A percentile compares a stretch with the other conserved stretches of the same genome.
phyloP scores from a whole-genome alignment of 1,140 invertebrate species.

The Drosophila chauvacae region DNA sequence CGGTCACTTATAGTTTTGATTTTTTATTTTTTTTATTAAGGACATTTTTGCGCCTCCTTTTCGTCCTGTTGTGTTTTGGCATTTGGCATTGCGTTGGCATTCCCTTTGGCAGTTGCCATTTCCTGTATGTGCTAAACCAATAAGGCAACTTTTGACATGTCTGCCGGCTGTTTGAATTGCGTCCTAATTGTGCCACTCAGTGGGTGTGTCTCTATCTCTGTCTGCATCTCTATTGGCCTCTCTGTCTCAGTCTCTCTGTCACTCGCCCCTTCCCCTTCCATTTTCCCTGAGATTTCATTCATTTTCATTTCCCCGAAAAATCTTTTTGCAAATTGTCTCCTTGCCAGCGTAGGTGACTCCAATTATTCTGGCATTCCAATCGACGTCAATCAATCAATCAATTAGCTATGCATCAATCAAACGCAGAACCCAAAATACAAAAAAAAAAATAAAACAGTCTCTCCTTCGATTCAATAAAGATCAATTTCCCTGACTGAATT shows the following conservation, averaged over 20 bases:
- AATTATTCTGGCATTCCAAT: constrained; percentile 26
- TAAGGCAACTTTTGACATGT: constrained; percentile 76
- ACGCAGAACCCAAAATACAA: constrained; percentile 29
- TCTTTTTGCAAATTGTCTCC: constrained; percentile 13
- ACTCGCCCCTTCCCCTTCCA: neutral
- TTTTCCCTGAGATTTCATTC: constrained; percentile 11
- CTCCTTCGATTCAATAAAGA: constrained; percentile 58
- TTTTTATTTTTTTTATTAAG: constrained; percentile 1
- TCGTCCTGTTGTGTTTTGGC: constrained; percentile 12
- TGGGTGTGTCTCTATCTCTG: constrained; percentile 25
- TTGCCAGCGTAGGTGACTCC: constrained; percentile 24
- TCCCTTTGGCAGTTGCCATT: constrained; percentile 47
- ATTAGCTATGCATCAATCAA: constrained; percentile 69
- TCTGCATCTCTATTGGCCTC: constrained; percentile 7
- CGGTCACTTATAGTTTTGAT: neutral
- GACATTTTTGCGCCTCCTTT: constrained; percentile 23
- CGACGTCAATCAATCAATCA: constrained; percentile 57
- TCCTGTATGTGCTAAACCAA: constrained; percentile 74
- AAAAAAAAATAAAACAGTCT: neutral
- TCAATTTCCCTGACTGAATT: constrained; percentile 49
- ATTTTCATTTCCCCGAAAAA: neutral
- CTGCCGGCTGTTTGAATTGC: constrained; percentile 57
- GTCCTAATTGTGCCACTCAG: constrained; percentile 61
- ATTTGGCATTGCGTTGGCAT: constrained; percentile 31
- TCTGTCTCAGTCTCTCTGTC: neutral